Evolutionary conservation across 2,113 vertebrate species (phyloP).

Genomic region (Cariama cristata): DNA sequence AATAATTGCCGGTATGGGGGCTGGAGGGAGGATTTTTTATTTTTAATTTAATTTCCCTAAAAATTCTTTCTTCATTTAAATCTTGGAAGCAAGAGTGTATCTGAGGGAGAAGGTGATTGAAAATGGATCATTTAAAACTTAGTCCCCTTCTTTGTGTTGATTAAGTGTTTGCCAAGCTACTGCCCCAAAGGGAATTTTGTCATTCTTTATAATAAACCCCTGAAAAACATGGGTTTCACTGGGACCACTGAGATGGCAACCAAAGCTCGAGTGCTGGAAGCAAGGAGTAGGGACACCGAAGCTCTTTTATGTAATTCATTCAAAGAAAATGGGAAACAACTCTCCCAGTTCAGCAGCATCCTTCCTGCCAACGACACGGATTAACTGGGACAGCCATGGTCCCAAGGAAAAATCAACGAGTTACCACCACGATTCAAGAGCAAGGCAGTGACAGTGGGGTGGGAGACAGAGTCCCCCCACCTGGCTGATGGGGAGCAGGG

Average conservation of each 20-base stretch:
- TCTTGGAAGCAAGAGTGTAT: not conserved
- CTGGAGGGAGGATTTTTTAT: not conserved
- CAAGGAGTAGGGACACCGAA: not conserved
- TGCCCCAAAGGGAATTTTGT: not conserved
- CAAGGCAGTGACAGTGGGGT: fast-evolving
- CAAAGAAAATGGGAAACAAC: not conserved
- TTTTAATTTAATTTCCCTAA: conserved; percentile 28
- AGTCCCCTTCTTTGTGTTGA: not conserved
- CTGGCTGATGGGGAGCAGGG: not conserved
- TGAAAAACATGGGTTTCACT: not conserved
- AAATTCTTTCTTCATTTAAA: conserved; percentile 40
- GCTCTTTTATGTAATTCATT: not conserved
- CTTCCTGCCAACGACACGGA: not conserved
- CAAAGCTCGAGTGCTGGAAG: not conserved
- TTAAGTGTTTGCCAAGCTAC: not conserved
- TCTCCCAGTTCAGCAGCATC: not conserved
- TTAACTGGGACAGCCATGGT: not conserved
- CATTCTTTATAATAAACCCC: not conserved
- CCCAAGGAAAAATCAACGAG: not conserved
- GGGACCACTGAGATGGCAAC: not conserved
- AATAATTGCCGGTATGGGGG: conserved; percentile 27
- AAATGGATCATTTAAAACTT: conserved; percentile 11
- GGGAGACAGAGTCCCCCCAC: not conserved
- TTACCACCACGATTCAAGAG: not conserved
- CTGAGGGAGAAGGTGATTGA: not conserved